These are phyloP conservation scores for Incurvaria masculella DNA, from an alignment of 2,888 invertebrate species.

Conservation along the genomic window DNA sequence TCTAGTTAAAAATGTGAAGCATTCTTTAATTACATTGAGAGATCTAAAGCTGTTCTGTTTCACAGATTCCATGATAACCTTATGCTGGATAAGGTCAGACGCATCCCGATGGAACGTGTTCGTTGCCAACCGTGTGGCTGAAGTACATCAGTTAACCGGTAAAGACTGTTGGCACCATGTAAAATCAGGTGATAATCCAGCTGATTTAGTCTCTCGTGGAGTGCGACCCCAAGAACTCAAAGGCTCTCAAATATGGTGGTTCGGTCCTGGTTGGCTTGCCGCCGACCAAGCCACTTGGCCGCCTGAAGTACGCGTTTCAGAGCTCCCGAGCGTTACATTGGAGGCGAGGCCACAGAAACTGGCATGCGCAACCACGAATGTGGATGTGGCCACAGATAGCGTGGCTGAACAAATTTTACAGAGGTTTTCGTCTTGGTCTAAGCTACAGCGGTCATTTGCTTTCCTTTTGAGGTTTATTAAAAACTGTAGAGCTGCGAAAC, in stretches of 20 bases:
- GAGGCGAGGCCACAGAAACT: not conserved
- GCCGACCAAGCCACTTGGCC: not conserved
- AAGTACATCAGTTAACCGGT: not conserved
- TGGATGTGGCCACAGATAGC: too few relatives aligned
- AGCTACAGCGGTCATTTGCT: not conserved
- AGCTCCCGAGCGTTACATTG: too few relatives aligned
- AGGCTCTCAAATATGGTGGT: constrained; percentile 2
- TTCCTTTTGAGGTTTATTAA: not conserved
- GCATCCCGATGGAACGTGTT: not conserved
- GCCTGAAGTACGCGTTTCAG: not conserved
- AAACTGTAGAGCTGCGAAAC: too few relatives aligned
- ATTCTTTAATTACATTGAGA: not conserved
- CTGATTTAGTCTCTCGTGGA: not conserved
- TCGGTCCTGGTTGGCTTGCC: not conserved
- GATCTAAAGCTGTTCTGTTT: not conserved
- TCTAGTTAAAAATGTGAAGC: not conserved
- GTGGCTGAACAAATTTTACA: too few relatives aligned
- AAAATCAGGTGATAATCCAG: not conserved
- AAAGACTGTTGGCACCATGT: not conserved
- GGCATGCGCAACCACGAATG: too few relatives aligned
- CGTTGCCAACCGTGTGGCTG: not conserved
- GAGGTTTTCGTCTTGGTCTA: not conserved
- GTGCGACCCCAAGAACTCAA: not conserved
- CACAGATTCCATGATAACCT: not conserved
- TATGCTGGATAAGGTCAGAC: not conserved